Evolutionary conservation across 2,113 vertebrate species (phyloP).

Genomic region (Poeciliopsis occidentalis): DNA sequence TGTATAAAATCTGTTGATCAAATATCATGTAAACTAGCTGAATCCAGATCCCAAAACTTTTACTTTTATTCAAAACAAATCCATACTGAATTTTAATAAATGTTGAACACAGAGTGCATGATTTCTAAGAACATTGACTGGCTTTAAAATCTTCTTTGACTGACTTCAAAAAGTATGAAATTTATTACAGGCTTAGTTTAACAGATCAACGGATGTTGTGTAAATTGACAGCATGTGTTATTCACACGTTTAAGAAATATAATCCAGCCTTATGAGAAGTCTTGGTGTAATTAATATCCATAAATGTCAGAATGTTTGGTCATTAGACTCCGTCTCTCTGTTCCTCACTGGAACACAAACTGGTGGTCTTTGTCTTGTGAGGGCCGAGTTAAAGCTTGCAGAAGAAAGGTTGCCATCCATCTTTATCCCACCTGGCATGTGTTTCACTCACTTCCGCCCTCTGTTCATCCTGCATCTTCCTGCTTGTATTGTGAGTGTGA

Average conservation of each 20-base stretch:
- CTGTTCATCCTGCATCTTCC: conserved; percentile 56
- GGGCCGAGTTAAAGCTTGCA: conserved; percentile 63
- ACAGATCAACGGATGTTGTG: neutral
- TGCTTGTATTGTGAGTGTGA: conserved; percentile 25
- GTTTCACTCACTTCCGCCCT: conserved; percentile 67
- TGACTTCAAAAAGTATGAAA: too few relatives aligned
- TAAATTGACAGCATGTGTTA: conserved; percentile 17
- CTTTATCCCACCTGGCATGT: conserved; percentile 73
- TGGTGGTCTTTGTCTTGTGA: conserved; percentile 62
- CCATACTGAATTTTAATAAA: too few relatives aligned
- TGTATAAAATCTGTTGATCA: too few relatives aligned
- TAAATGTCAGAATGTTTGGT: conserved; percentile 62
- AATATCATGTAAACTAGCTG: too few relatives aligned
- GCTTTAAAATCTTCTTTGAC: too few relatives aligned
- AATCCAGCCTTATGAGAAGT: conserved; percentile 12
- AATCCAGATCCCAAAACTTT: too few relatives aligned
- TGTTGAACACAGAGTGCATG: too few relatives aligned
- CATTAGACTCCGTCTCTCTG: conserved; percentile 53
- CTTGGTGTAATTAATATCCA: conserved; percentile 63
- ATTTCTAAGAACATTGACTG: too few relatives aligned
- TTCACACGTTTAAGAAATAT: conserved; percentile 33
- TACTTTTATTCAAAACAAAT: too few relatives aligned
- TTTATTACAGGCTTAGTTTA: neutral
- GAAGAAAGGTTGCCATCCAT: conserved; percentile 80
- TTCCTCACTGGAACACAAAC: conserved; percentile 50